phyloP scores from a whole-genome alignment of 2,888 invertebrate genomes.

The Druceiella hillmani region DNA sequence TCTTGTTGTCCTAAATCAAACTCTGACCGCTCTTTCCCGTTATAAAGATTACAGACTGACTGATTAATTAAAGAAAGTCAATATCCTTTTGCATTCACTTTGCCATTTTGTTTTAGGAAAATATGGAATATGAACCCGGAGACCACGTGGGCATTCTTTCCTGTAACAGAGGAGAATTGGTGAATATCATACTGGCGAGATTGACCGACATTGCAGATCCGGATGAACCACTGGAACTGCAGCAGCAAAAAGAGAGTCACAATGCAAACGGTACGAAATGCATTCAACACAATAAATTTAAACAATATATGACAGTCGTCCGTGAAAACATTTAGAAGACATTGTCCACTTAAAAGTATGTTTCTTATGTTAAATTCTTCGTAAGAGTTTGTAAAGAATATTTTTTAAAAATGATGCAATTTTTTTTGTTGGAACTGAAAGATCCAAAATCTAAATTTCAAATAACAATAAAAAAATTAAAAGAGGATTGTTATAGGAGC shows the following conservation, averaged over 20 bases:
- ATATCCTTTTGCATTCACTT: neutral
- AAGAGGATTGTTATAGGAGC: too few relatives aligned
- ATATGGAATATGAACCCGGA: slow-evolving; percentile 76
- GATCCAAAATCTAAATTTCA: too few relatives aligned
- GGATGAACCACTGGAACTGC: slow-evolving; percentile 69
- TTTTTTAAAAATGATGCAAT: neutral
- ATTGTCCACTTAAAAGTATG: neutral
- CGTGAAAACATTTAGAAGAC: too few relatives aligned
- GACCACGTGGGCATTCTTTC: slow-evolving; percentile 92
- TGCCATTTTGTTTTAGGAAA: slow-evolving; percentile 33
- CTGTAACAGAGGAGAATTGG: slow-evolving; percentile 72
- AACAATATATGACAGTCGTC: neutral
- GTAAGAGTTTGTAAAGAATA: neutral
- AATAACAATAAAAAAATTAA: too few relatives aligned
- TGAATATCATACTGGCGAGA: slow-evolving; percentile 69
- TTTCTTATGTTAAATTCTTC: neutral
- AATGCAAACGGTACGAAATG: slow-evolving; percentile 67
- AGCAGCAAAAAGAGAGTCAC: slow-evolving; percentile 80
- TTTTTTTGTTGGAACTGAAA: neutral
- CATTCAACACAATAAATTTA: slow-evolving; percentile 1
- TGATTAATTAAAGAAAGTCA: too few relatives aligned
- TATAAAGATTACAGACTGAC: too few relatives aligned
- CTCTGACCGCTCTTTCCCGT: too few relatives aligned
- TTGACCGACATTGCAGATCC: slow-evolving; percentile 64
- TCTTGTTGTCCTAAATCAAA: too few relatives aligned